Conservation (phyloP, 2,888 invertebrate species). For the Nebria brevicollis region DNA sequence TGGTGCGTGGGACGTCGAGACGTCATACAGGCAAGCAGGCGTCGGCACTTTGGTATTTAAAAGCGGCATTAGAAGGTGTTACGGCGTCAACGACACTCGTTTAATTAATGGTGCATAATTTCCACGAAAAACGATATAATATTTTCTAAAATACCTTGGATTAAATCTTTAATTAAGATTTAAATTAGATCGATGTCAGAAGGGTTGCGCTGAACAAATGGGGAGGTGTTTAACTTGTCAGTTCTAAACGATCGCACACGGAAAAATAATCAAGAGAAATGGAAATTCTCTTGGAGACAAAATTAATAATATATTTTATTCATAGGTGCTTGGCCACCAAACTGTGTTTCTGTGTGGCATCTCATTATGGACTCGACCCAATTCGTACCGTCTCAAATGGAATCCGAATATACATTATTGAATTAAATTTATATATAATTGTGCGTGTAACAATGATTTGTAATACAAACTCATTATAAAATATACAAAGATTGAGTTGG, state of each 20-base stretch:
- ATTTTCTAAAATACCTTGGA: constrained; percentile 47
- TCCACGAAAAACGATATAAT: constrained; percentile 43
- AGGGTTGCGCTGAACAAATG: constrained; percentile 20
- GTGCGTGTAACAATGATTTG: too few relatives aligned
- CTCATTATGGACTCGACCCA: too few relatives aligned
- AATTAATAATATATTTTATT: too few relatives aligned
- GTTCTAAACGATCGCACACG: constrained; percentile 6
- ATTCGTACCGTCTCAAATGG: too few relatives aligned
- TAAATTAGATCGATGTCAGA: constrained; percentile 38
- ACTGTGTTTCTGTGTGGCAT: too few relatives aligned
- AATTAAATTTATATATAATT: too few relatives aligned
- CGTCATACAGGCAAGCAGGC: constrained; percentile 9
- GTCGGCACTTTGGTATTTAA: constrained; percentile 40
- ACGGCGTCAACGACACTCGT: constrained; percentile 44
- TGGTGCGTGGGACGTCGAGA: constrained; percentile 25
- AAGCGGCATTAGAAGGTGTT: constrained; percentile 46
- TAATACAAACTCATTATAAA: too few relatives aligned
- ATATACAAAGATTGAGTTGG: too few relatives aligned
- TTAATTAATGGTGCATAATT: constrained; percentile 47
- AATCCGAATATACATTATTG: too few relatives aligned
- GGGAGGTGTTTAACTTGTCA: constrained; percentile 30
- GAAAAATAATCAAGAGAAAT: not conserved
- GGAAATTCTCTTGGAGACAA: not conserved
- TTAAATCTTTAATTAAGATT: constrained; percentile 47
- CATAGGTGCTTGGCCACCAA: too few relatives aligned